Conservation (phyloP, 2,888 invertebrate genomes). For the Heterodera filipjevi region DNA sequence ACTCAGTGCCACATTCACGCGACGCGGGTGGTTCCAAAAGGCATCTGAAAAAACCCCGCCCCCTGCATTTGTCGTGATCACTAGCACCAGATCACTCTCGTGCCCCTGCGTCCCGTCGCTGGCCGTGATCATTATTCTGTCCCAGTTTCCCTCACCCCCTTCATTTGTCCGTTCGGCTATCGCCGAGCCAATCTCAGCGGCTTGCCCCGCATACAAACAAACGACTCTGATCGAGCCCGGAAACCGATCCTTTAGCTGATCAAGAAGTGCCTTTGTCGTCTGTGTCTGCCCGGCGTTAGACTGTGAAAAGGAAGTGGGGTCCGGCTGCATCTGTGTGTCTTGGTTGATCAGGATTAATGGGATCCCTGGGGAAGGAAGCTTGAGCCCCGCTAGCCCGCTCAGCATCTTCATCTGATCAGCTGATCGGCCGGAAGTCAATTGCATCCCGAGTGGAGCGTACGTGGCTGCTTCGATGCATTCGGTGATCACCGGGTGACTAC, state of each 20-base stretch:
- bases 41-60: neutral
- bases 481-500: neutral
- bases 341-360: constrained; percentile 12
- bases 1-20: neutral
- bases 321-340: neutral
- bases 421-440: neutral
- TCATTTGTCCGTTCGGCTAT: neutral
- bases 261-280: neutral
- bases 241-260: neutral
- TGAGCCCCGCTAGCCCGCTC: neutral
- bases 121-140: neutral
- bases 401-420: constrained; percentile 1
- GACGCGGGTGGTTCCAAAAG: neutral
- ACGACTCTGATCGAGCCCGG: constrained; percentile 4
- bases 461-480: neutral
- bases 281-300: neutral
- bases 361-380: constrained; percentile 3
- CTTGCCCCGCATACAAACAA: constrained; percentile 11
- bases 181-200: neutral
- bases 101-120: neutral
- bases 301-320: constrained; percentile 9
- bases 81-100: neutral
- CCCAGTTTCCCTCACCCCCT: neutral
- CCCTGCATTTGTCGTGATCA: neutral
- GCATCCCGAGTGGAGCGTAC: neutral